Percentiles rank a stretch among this genome's conserved stretches.
phyloP scores from a whole-genome alignment of 2,113 vertebrate species.

The Atrichornis clamosus region DNA sequence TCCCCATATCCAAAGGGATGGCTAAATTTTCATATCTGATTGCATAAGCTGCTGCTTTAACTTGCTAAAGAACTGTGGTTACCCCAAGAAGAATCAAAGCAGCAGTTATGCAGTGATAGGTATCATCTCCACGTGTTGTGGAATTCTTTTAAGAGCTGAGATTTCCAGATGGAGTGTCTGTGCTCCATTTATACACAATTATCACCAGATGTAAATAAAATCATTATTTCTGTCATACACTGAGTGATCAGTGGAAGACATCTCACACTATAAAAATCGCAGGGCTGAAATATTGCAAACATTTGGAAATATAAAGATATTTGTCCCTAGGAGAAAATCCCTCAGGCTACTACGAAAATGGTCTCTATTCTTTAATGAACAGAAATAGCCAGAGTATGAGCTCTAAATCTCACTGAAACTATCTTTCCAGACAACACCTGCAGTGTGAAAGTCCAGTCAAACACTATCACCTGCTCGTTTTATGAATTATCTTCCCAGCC shows the following conservation, averaged over 20 bases:
- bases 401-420: not conserved
- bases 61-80: slow-evolving; percentile 2
- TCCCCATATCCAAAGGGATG: not conserved
- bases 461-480: not conserved
- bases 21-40: slow-evolving; percentile 21
- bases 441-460: not conserved
- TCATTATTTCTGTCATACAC: not conserved
- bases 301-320: not conserved
- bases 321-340: not conserved
- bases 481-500: not conserved
- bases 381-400: not conserved
- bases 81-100: not conserved
- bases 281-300: not conserved
- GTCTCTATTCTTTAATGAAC: not conserved
- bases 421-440: not conserved
- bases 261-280: not conserved
- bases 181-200: not conserved
- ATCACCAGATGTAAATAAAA: not conserved
- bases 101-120: not conserved
- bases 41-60: slow-evolving; percentile 14
- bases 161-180: not conserved
- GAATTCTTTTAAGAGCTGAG: not conserved
- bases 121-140: not conserved
- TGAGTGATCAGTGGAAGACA: not conserved
- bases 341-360: not conserved